Evolutionary conservation across 2,888 invertebrate genomes (phyloP).

Genomic region (Lypha dubia): DNA sequence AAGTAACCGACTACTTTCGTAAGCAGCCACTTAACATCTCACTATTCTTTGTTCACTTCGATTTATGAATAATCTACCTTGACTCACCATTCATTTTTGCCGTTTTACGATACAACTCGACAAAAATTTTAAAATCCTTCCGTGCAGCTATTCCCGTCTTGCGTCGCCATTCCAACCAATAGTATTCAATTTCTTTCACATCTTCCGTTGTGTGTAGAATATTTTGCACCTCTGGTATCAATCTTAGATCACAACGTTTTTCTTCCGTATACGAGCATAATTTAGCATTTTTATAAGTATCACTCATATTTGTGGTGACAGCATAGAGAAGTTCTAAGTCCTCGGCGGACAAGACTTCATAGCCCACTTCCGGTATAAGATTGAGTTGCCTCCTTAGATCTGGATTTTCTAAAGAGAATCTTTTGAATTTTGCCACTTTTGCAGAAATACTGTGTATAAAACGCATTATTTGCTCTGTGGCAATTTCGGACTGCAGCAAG

Average conservation of each 20-base stretch:
- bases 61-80: no score
- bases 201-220: conserved; percentile 77
- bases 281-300: conserved; percentile 89
- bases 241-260: conserved; percentile 86
- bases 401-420: conserved; percentile 85
- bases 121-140: conserved; percentile 77
- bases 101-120: conserved; percentile 79
- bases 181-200: conserved; percentile 79
- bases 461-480: conserved; percentile 75
- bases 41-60: background rate
- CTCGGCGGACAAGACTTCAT: conserved; percentile 87
- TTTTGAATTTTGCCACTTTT: conserved; percentile 76
- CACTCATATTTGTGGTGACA: conserved; percentile 88
- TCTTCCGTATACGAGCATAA: conserved; percentile 88
- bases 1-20: no score
- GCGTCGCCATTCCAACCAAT: conserved; percentile 81
- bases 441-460: conserved; percentile 74
- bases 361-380: conserved; percentile 88
- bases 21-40: no score
- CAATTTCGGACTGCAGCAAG: conserved; percentile 76
- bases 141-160: conserved; percentile 77
- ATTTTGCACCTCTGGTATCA: conserved; percentile 86
- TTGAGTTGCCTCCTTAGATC: conserved; percentile 89
- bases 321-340: conserved; percentile 86
- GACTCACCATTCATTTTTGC: conserved; percentile 78